Evolutionary conservation across 2,888 invertebrate genomes (phyloP).

Genomic region (Helobdella robusta): DNA sequence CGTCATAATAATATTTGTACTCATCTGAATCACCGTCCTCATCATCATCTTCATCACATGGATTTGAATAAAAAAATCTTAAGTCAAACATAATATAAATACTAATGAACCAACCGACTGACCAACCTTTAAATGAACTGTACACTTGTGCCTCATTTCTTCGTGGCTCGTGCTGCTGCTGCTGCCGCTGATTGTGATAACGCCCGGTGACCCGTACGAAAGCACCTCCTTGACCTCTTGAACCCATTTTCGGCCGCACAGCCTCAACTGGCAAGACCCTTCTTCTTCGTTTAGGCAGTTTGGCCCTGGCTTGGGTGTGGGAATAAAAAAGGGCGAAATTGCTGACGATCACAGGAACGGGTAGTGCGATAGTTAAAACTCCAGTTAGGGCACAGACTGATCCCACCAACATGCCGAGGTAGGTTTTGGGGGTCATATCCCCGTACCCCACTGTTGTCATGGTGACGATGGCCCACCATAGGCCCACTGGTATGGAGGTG

Average conservation of each 20-base stretch:
- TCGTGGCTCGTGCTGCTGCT: too few species aligned
- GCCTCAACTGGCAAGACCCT: conserved; percentile 75
- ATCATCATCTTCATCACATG: too few species aligned
- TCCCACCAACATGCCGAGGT: conserved; percentile 87
- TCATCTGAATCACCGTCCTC: too few species aligned
- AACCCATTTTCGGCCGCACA: conserved; percentile 55
- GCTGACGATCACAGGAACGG: conserved; percentile 86
- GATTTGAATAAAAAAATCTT: too few species aligned
- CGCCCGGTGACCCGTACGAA: too few species aligned
- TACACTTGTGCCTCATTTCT: too few species aligned
- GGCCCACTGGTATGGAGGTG: conserved; percentile 79
- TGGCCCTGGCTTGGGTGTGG: conserved; percentile 90
- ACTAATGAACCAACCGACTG: too few species aligned
- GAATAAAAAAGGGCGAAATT: conserved; percentile 96
- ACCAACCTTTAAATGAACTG: too few species aligned
- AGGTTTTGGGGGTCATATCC: conserved; percentile 89
- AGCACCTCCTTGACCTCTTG: too few species aligned
- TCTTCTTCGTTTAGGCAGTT: conserved; percentile 80
- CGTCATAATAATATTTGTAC: too few species aligned
- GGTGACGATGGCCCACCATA: conserved; percentile 95
- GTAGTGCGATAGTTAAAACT: conserved; percentile 84
- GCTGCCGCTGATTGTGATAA: too few species aligned
- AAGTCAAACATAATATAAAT: too few species aligned
- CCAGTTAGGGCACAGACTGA: conserved; percentile 83
- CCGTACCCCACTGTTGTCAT: conserved; percentile 92